phyloP scores from a whole-genome alignment of 2,888 invertebrate genomes.

The Baccha elongata region DNA sequence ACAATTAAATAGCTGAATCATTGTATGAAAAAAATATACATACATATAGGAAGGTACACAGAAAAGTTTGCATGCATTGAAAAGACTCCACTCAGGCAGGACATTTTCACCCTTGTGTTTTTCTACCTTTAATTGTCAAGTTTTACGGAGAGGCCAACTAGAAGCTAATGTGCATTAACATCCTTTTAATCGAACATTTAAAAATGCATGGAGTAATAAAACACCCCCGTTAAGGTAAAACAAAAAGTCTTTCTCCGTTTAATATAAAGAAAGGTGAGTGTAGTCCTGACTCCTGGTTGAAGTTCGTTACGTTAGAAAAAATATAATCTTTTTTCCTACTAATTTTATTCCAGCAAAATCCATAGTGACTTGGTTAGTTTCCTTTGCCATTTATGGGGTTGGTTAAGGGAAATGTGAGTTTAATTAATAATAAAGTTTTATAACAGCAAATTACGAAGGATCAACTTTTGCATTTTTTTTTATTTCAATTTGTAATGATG shows the following conservation, averaged over 20 bases:
- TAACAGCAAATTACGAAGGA: background rate
- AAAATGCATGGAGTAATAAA: constrained; percentile 32
- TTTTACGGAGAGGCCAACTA: constrained; percentile 22
- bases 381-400: background rate
- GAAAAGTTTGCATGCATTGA: background rate
- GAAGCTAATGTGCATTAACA: constrained; percentile 43
- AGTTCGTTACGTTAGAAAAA: background rate
- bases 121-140: constrained; percentile 32
- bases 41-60: background rate
- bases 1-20: constrained; percentile 34
- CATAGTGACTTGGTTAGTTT: background rate
- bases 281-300: background rate
- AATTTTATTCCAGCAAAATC: background rate
- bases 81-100: background rate
- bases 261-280: background rate
- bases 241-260: background rate
- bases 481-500: no score
- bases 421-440: background rate
- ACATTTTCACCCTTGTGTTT: background rate
- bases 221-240: constrained; percentile 15
- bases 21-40: background rate
- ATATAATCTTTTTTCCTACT: constrained; percentile 1
- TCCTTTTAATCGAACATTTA: constrained; percentile 45
- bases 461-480: background rate
- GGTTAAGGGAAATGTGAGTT: background rate